phyloP scores from a whole-genome alignment of 1,140 invertebrate species.

The Drosophila bocqueti region DNA sequence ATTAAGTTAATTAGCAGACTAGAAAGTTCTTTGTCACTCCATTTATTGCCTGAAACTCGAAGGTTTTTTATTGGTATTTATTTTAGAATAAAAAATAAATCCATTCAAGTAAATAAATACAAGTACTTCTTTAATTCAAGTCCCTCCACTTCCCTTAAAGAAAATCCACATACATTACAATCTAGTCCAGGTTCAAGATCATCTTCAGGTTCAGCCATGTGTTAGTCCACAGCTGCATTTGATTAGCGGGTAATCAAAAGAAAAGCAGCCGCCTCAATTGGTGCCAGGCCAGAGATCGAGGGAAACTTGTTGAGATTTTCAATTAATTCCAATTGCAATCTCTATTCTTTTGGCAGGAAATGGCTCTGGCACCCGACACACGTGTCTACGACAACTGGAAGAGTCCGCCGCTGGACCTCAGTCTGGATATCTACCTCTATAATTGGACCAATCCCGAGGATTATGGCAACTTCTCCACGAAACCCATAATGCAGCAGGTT shows the following conservation, averaged over 20 bases:
- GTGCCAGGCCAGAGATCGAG: conserved; percentile 24
- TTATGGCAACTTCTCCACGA: conserved; percentile 86
- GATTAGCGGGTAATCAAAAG: conserved; percentile 42
- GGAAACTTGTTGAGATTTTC: conserved; percentile 62
- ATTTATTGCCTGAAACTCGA: not conserved
- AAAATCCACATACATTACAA: not conserved
- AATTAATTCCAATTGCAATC: conserved; percentile 69
- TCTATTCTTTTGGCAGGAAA: conserved; percentile 86
- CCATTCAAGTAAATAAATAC: no score
- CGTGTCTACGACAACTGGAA: conserved; percentile 89
- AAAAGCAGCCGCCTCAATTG: conserved; percentile 57
- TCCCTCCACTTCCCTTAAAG: not conserved
- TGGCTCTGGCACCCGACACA: conserved; percentile 87
- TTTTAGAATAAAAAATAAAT: not conserved
- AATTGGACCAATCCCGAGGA: conserved; percentile 93
- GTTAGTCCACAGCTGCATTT: conserved; percentile 60
- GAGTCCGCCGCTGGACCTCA: conserved; percentile 90
- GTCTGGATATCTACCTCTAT: conserved; percentile 91
- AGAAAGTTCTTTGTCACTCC: not conserved
- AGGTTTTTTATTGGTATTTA: not conserved
- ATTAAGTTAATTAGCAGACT: not conserved
- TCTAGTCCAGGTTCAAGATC: conserved; percentile 8
- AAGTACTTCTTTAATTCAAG: not conserved
- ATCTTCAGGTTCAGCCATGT: conserved; percentile 3
- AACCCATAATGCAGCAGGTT: conserved; percentile 89